Evolutionary conservation across 64 coral and sea anemone species (phyloP).

Genomic region (Montipora capricornis): DNA sequence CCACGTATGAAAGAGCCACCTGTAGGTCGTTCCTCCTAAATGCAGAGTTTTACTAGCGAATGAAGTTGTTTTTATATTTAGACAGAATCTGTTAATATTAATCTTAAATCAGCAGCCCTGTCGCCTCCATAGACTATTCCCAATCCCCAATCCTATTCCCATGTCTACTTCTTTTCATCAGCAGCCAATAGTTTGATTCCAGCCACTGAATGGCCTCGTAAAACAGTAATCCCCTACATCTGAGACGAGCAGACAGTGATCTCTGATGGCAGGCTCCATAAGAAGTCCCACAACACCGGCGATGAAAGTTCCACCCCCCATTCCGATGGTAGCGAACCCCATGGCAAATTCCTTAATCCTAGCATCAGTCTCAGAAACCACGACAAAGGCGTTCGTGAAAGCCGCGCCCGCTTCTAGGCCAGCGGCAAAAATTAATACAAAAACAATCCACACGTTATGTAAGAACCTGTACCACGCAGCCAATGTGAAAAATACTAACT

Average conservation of each 20-base stretch:
- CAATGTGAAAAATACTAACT: slow-evolving; percentile 76
- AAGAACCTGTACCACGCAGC: slow-evolving; percentile 94
- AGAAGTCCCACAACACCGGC: slow-evolving; percentile 87
- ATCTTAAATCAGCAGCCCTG: no score
- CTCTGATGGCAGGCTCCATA: slow-evolving; percentile 70
- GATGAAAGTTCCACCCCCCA: slow-evolving; percentile 87
- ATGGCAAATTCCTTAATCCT: slow-evolving; percentile 87
- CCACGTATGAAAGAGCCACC: no score
- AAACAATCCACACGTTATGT: slow-evolving; percentile 87
- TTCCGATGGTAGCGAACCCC: slow-evolving; percentile 94
- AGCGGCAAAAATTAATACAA: slow-evolving; percentile 89
- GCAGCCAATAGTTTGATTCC: slow-evolving; percentile 78
- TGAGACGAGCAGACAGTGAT: slow-evolving; percentile 71
- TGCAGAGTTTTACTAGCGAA: no score
- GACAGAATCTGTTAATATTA: no score
- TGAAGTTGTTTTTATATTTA: no score
- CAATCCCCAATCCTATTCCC: not conserved
- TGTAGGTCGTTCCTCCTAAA: no score
- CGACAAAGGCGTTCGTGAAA: slow-evolving; percentile 93
- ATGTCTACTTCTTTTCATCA: not conserved
- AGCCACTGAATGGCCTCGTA: slow-evolving; percentile 81
- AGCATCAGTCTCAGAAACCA: slow-evolving; percentile 81
- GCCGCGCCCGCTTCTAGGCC: slow-evolving; percentile 84
- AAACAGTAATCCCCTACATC: slow-evolving; percentile 84
- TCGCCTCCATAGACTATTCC: no score